Evolutionary conservation across 2,888 invertebrate genomes (phyloP), one percentile per base, ranked within the genome.

Genomic region (Troilus luridus): DNA sequence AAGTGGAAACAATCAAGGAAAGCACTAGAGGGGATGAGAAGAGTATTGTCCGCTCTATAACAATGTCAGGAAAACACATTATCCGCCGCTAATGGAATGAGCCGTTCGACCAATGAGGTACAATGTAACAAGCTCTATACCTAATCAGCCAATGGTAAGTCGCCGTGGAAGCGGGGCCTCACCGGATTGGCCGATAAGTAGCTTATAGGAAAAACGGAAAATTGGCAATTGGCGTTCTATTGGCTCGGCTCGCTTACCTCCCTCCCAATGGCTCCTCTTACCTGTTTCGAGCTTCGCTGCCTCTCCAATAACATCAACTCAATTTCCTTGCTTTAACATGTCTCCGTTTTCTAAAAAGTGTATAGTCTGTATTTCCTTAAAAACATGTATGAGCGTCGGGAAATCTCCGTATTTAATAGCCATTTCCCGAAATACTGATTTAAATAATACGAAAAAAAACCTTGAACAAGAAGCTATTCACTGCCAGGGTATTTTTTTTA

Each of bases 131-230:
- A n/a, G 85, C 85, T 54, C n/a, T 62, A 89, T 89, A 89, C 62
- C 89, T 89, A 89, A 89, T 89, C 89, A 89, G 54, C 60, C 62
- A 64, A 62, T 64, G 27, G 88, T 89, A 89, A 89, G 89, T 62
- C 89, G 19, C 54, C 59, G 62, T n/a, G 64, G 89, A 54, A 27
- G 62, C 9, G 41, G 60, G 88, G 59, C 17, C 85, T 85, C 41
- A 60, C 60, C 54, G 88, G 88, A 88, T 88, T 62, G 88, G 88
- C 88, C 62, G 24, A 27, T 89, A 89, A 89, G 89, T 89, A 89
- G 89, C 89, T 89, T 89, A 89, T 60, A 54, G 89, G 89, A 89
- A 89, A 89, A 85, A 62, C 62, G 64, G 89, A 89, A 89, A 89
- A 89, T 89, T 89, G 89, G 14, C 89, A 89, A 89, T 89, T 89